Evolutionary conservation across 1,140 invertebrate genomes (phyloP).

Genomic region (Eriosoma lanigerum): DNA sequence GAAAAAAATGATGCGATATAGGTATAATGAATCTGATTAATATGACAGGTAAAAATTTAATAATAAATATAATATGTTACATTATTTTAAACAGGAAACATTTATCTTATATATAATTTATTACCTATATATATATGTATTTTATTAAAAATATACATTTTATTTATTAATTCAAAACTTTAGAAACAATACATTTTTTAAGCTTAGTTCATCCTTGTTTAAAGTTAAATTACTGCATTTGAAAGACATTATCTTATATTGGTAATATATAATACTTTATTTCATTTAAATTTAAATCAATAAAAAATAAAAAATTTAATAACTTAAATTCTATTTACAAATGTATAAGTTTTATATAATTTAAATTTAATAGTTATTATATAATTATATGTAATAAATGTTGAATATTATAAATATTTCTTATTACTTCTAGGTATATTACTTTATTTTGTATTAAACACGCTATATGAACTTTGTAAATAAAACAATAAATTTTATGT

Average conservation of each 20-base stretch:
- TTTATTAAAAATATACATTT: not conserved
- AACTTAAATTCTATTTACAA: not conserved
- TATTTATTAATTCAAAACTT: not conserved
- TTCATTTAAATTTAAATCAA: not conserved
- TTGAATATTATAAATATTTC: not conserved
- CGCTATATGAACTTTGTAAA: not conserved
- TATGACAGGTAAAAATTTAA: conserved; percentile 8
- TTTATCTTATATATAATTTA: not conserved
- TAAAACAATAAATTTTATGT: not conserved
- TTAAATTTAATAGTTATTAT: not conserved
- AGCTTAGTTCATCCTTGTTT: not conserved
- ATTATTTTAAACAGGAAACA: not conserved
- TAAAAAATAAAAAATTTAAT: not conserved
- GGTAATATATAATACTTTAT: not conserved
- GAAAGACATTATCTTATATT: conserved; percentile 6
- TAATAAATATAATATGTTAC: not conserved
- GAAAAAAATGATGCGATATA: conserved; percentile 84
- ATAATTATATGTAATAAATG: not conserved
- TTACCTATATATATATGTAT: not conserved
- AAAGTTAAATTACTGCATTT: not conserved
- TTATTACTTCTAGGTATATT: not conserved
- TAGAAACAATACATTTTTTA: not conserved
- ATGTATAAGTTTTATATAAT: not conserved
- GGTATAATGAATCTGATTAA: conserved; percentile 71
- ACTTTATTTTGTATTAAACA: not conserved